Conservation (phyloP, 2,797 vertebrate species). For the Coracias cyanogaster region DNA sequence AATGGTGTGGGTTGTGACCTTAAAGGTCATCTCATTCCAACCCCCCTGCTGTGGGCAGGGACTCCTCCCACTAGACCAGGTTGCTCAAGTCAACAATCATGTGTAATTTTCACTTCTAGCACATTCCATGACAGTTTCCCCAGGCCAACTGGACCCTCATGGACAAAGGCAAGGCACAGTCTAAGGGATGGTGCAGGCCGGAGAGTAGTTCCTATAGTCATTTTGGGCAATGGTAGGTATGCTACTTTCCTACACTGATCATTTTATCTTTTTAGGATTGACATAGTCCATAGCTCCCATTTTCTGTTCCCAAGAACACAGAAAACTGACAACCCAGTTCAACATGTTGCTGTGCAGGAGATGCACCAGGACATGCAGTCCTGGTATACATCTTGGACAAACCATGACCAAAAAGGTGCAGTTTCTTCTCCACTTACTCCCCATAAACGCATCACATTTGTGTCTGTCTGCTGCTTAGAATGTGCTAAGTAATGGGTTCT, state of each 20-base stretch:
- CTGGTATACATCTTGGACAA: neutral
- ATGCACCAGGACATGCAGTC: neutral
- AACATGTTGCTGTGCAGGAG: neutral
- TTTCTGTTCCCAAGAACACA: neutral
- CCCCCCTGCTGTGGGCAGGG: too few relatives aligned
- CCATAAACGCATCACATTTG: neutral
- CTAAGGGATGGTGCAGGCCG: rapidly evolving
- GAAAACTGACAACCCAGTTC: neutral
- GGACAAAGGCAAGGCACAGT: neutral
- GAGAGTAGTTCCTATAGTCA: neutral
- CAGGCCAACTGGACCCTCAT: neutral
- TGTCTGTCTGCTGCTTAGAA: neutral
- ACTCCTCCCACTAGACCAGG: too few relatives aligned
- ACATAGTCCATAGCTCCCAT: neutral
- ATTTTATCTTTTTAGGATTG: neutral
- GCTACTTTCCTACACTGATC: neutral
- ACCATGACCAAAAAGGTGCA: rapidly evolving
- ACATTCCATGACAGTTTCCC: neutral
- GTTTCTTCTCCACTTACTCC: neutral
- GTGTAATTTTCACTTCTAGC: neutral
- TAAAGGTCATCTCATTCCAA: too few relatives aligned
- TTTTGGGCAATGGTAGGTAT: neutral
- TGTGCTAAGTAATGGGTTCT: neutral
- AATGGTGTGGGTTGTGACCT: too few relatives aligned
- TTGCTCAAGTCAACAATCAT: neutral